phyloP scores from a whole-genome alignment of 2,113 vertebrate genomes.

The Chloroceryle aenea region DNA sequence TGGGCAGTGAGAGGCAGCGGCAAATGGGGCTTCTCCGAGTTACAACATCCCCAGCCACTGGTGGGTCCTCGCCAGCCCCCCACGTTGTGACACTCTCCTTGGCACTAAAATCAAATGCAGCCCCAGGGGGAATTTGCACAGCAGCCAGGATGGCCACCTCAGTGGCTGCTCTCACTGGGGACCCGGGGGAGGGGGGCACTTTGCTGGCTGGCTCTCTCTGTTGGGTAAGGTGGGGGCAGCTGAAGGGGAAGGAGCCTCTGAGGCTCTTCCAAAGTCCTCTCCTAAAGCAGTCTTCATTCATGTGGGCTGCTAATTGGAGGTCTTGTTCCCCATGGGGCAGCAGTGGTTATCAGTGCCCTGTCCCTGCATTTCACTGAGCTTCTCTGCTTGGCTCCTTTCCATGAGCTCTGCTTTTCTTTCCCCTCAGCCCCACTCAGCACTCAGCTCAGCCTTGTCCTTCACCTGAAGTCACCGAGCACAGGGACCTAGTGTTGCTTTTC shows the following conservation, averaged over 20 bases:
- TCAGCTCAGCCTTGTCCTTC: conserved; percentile 6
- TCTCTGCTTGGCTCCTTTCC: neutral
- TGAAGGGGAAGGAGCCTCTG: neutral
- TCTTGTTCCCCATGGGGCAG: neutral
- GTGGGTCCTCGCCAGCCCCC: neutral
- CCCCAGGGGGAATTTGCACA: neutral
- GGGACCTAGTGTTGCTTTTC: neutral
- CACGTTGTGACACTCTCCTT: neutral
- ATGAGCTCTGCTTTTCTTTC: neutral
- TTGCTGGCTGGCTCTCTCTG: neutral
- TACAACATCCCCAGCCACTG: neutral
- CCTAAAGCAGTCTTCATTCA: neutral
- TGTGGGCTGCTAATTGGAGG: neutral
- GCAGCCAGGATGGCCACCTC: rapidly evolving
- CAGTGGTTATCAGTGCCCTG: neutral
- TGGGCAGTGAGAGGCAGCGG: conserved; percentile 38
- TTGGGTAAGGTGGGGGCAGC: neutral
- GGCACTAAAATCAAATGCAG: neutral
- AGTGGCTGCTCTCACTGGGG: rapidly evolving
- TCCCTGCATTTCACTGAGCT: neutral
- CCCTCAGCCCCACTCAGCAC: neutral
- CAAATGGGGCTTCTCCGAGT: neutral
- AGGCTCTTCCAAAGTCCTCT: neutral
- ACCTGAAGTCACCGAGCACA: neutral
- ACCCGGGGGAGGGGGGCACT: no score